Conservation (phyloP, 53 echinoderm and acorn worm species). For the Paelopatides confundens region DNA sequence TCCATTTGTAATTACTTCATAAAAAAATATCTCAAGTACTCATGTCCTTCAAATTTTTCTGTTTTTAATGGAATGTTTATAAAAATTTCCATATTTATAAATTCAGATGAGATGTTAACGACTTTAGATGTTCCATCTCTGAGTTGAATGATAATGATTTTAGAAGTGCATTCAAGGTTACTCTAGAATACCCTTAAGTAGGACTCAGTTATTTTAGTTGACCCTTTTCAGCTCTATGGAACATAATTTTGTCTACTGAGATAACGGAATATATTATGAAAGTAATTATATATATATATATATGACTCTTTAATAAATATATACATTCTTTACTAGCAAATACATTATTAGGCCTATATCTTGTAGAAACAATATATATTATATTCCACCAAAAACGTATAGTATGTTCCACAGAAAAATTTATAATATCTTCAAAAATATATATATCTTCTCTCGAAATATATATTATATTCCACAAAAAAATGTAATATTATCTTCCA, state of each 20-base stretch:
- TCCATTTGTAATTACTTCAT: neutral
- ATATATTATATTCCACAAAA: too few relatives aligned
- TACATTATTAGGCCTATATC: too few relatives aligned
- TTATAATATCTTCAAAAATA: too few relatives aligned
- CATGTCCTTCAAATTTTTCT: neutral
- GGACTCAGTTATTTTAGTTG: neutral
- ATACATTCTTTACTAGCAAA: too few relatives aligned
- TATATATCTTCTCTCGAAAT: too few relatives aligned
- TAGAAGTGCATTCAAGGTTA: slow-evolving; percentile 8
- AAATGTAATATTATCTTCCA: too few relatives aligned
- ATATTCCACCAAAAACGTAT: too few relatives aligned
- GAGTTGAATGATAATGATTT: neutral
- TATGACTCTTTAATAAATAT: too few relatives aligned
- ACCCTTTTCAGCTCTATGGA: neutral
- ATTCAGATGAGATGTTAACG: slow-evolving; percentile 38
- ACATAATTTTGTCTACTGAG: neutral
- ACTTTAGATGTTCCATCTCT: slow-evolving; percentile 9
- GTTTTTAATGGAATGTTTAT: slow-evolving; percentile 36
- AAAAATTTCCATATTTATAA: slow-evolving; percentile 6
- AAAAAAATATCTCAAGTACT: neutral
- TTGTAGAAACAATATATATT: too few relatives aligned
- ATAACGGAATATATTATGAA: too few relatives aligned
- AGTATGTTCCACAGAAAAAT: too few relatives aligned
- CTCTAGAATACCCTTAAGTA: neutral
- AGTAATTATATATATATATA: too few relatives aligned